These are phyloP conservation scores for Nephrotoma flavescens DNA, from an alignment of 2,888 invertebrate genomes.

Conservation along the genomic window DNA sequence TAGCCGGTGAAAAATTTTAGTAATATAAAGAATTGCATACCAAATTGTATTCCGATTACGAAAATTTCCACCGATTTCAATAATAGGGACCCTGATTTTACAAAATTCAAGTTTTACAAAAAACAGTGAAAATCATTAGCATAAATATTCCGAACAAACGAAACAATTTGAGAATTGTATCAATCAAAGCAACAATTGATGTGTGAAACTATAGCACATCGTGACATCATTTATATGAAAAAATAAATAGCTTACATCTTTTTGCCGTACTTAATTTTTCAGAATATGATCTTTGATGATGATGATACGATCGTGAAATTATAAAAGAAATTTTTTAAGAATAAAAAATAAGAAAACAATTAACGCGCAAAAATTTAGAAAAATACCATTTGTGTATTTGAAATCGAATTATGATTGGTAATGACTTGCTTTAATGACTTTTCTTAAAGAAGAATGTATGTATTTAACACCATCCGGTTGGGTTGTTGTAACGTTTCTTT, in stretches of 20 bases:
- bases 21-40: no score
- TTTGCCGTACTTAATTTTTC: not conserved
- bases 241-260: not conserved
- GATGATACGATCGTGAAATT: not conserved
- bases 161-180: not conserved
- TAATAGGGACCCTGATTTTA: no score
- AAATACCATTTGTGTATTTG: not conserved
- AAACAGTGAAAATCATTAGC: no score
- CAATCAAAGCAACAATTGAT: not conserved
- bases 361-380: not conserved
- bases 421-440: not conserved
- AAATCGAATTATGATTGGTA: not conserved
- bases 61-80: no score
- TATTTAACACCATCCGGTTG: not conserved
- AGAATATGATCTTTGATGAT: not conserved
- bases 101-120: no score
- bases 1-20: no score
- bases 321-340: not conserved
- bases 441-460: not conserved
- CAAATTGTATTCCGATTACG: no score
- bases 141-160: no score
- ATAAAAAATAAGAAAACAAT: not conserved
- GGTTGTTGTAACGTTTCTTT: not conserved
- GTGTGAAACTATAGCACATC: not conserved
- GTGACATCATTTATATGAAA: not conserved